Conservation (phyloP, 2,888 invertebrate species). For the Epiblema foenella region DNA sequence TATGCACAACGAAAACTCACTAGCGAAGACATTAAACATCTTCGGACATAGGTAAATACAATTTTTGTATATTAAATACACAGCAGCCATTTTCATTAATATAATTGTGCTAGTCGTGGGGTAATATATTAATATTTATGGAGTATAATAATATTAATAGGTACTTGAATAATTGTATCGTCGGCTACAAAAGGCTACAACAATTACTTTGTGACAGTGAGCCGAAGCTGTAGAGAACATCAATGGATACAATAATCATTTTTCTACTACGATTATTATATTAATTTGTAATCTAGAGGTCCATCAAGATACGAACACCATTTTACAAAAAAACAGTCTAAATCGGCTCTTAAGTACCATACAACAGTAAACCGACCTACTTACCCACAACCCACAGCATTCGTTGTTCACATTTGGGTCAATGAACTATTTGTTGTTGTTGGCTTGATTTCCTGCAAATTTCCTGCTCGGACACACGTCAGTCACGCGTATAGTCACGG, state of each 20-base stretch:
- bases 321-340: constrained; percentile 33
- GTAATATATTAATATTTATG: constrained; percentile 16
- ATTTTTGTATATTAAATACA: constrained; percentile 22
- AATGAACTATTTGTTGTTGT: no score
- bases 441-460: no score
- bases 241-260: constrained; percentile 11
- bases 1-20: constrained; percentile 16
- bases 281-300: constrained; percentile 9
- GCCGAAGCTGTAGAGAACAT: constrained; percentile 11
- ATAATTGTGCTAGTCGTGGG: constrained; percentile 25
- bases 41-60: constrained; percentile 20
- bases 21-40: constrained; percentile 13
- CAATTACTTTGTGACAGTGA: constrained; percentile 16
- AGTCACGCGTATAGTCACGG: no score
- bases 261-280: constrained; percentile 26
- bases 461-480: no score
- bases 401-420: constrained; percentile 28
- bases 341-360: constrained; percentile 34
- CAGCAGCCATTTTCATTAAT: constrained; percentile 11
- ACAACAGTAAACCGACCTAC: not conserved
- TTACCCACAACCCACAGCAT: constrained; percentile 21
- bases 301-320: constrained; percentile 19
- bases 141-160: constrained; percentile 13
- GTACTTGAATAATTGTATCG: constrained; percentile 19
- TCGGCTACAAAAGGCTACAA: constrained; percentile 6